Evolutionary conservation across 2,888 invertebrate species (phyloP).

Genomic region (Rhamphomyia laevipes): DNA sequence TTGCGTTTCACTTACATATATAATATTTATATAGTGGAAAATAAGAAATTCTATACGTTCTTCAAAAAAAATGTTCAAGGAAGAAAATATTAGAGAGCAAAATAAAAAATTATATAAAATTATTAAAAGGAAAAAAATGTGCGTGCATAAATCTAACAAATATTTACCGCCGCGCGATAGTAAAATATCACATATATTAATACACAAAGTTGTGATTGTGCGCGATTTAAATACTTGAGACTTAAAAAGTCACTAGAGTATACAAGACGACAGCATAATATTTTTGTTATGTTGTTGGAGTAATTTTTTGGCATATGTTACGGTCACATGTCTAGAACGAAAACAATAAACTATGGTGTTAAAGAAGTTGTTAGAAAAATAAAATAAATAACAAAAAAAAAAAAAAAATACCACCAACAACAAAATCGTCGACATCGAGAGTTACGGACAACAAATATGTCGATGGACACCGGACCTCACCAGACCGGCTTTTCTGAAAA

Average conservation of each 20-base stretch:
- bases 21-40: too few relatives aligned
- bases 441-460: too few relatives aligned
- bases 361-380: not conserved
- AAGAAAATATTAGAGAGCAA: not conserved
- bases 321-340: not conserved
- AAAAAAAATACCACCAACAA: too few relatives aligned
- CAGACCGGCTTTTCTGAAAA: too few relatives aligned
- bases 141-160: not conserved
- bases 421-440: too few relatives aligned
- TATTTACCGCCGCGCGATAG: too few relatives aligned
- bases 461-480: too few relatives aligned
- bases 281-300: slow-evolving; percentile 1
- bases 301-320: slow-evolving; percentile 6
- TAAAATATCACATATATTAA: not conserved
- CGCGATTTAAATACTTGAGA: not conserved
- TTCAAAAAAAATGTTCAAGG: too few relatives aligned
- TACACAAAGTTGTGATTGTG: not conserved
- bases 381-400: not conserved
- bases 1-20: too few relatives aligned
- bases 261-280: not conserved
- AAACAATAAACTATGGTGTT: slow-evolving; percentile 5
- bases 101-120: not conserved
- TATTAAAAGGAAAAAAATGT: not conserved
- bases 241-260: not conserved
- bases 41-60: too few relatives aligned